A percentile compares a stretch with the other conserved stretches of the same genome.
phyloP scores from a whole-genome alignment of 2,113 vertebrate genomes.

The Nestor notabilis region DNA sequence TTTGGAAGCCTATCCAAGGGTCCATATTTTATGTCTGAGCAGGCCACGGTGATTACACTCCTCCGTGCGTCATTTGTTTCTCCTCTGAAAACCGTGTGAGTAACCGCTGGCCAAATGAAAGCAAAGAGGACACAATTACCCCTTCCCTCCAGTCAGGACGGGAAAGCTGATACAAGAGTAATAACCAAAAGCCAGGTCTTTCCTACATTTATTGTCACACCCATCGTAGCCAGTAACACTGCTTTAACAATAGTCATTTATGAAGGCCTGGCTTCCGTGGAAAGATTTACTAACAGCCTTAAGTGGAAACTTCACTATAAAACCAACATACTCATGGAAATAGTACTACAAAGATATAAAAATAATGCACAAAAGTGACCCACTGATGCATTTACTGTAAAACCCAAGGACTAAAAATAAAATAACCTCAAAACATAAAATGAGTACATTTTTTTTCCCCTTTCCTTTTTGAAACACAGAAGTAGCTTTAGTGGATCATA shows the following conservation, averaged over 20 bases:
- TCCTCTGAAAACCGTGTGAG: background rate
- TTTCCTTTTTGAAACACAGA: conserved; percentile 16
- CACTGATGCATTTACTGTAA: conserved; percentile 49
- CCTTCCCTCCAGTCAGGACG: background rate
- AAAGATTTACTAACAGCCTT: conserved; percentile 62
- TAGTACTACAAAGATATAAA: conserved; percentile 45
- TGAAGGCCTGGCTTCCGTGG: conserved; percentile 49
- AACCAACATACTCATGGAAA: conserved; percentile 34
- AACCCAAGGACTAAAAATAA: conserved; percentile 49
- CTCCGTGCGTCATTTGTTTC: background rate
- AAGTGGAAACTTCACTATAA: conserved; percentile 63
- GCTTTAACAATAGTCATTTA: conserved; percentile 29
- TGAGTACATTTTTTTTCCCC: background rate
- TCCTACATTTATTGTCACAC: conserved; percentile 2
- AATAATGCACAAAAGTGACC: conserved; percentile 36
- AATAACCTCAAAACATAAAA: conserved; percentile 35
- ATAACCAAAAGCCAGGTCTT: conserved; percentile 11
- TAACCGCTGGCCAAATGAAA: background rate
- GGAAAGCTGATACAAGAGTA: background rate
- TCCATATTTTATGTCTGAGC: background rate
- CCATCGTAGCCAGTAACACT: background rate
- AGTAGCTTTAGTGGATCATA: background rate
- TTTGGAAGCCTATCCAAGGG: background rate
- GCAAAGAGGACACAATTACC: background rate
- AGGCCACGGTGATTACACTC: background rate